Evolutionary conservation across 2,113 vertebrate species (phyloP).

Genomic region (Dendropsophus ebraccatus): DNA sequence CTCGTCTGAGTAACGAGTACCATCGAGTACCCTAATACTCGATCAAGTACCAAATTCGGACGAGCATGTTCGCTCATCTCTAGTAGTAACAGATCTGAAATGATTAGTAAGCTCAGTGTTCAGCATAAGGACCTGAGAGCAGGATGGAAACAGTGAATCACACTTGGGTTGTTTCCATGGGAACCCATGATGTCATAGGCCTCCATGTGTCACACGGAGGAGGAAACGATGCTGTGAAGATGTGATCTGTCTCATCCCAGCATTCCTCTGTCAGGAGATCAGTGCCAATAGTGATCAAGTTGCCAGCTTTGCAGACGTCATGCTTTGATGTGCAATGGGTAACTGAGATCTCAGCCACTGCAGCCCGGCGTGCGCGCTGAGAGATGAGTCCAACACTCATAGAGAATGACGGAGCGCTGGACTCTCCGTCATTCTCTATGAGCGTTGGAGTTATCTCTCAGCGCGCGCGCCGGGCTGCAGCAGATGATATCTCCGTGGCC

Average conservation of each 20-base stretch:
- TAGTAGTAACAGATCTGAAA: not conserved
- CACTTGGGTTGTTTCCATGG: not conserved
- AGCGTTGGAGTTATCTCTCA: too few relatives aligned
- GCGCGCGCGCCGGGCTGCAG: too few relatives aligned
- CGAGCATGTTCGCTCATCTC: too few relatives aligned
- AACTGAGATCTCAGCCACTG: too few relatives aligned
- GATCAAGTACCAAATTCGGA: too few relatives aligned
- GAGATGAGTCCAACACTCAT: too few relatives aligned
- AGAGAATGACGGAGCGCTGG: too few relatives aligned
- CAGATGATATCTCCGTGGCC: too few relatives aligned
- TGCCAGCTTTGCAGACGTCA: not conserved
- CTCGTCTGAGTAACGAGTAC: too few relatives aligned
- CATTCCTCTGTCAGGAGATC: not conserved
- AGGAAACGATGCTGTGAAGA: not conserved
- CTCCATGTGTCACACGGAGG: not conserved
- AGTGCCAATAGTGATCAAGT: not conserved
- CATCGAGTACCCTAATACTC: too few relatives aligned
- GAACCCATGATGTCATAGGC: not conserved
- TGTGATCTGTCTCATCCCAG: not conserved
- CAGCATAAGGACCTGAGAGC: not conserved
- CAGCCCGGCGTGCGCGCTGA: too few relatives aligned
- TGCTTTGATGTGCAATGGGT: not conserved
- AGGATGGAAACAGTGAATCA: not conserved
- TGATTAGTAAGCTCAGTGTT: not conserved
- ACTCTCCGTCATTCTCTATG: too few relatives aligned